Percentiles rank a stretch among this genome's conserved stretches.
Evolutionary conservation across 2,888 invertebrate species (phyloP).

Genomic region (Pseudoips prasinana): DNA sequence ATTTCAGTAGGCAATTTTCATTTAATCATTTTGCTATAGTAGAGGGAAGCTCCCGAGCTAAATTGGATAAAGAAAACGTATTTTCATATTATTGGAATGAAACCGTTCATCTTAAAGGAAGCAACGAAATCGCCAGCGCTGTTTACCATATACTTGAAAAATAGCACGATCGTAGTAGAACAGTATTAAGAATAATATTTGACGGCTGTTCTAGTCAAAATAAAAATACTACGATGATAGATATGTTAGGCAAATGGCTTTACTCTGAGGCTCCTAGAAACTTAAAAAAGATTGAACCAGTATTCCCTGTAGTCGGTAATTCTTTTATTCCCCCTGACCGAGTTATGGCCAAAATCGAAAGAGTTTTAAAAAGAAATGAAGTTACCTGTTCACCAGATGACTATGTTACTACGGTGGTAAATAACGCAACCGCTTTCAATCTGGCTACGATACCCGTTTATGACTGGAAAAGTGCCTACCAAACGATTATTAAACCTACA

Average conservation of each 20-base stretch:
- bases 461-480: constrained; percentile 1
- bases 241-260: constrained; percentile 6
- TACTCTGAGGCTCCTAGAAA: constrained; percentile 1
- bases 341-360: constrained; percentile 15
- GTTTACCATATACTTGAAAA: constrained; percentile 13
- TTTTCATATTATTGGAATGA: constrained; percentile 19
- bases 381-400: constrained; percentile 2
- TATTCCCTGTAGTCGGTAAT: constrained; percentile 16
- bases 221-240: constrained; percentile 8
- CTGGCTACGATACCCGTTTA: constrained; percentile 1
- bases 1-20: constrained; percentile 16
- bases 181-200: neutral
- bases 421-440: constrained; percentile 1
- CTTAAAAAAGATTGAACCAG: constrained; percentile 5
- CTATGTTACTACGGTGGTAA: constrained; percentile 2
- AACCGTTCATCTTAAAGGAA: constrained; percentile 7
- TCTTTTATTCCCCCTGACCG: constrained; percentile 15
- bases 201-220: constrained; percentile 11
- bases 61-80: constrained; percentile 19
- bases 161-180: neutral
- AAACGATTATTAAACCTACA: constrained; percentile 3
- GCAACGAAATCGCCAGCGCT: constrained; percentile 17
- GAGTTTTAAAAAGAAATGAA: neutral
- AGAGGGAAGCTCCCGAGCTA: constrained; percentile 33
- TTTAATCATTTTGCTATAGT: constrained; percentile 44